Evolutionary conservation across 2,113 vertebrate species (phyloP), one percentile per base, ranked within the genome.

Genomic region (Thamnaconus septentrionalis): DNA sequence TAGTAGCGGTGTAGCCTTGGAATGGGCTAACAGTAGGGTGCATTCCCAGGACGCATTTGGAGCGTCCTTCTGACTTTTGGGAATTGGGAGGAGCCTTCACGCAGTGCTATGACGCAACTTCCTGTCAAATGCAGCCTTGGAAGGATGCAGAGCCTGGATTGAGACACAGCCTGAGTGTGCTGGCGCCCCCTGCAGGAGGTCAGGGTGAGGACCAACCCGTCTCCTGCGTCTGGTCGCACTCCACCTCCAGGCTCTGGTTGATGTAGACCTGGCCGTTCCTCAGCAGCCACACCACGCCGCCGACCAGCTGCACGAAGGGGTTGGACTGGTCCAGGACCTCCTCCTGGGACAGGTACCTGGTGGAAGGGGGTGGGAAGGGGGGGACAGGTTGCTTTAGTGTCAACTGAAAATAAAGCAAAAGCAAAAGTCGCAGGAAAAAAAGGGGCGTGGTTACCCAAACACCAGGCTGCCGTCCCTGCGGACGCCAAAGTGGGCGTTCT

Each of bases 401-500:
- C 18, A 31, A 31, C 18, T 31, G 18, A 31, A 31, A 31, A 31
- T 45, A 7, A 7, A 45, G 44, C 44, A 45, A 9, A 50, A 50
- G 10, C 3, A 50, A 50, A 50, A n/a, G 49, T 10, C 5, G 49
- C 10, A 10, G 47, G 7, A 7, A 8, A 31, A 6, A 5, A 44
- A 45, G 0, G 40, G 3, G 39, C 10, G 53, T n/a, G 64, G 95
- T 94, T 90, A 98, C 97, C 97, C 97, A 0, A 96, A 94, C 69
- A 98, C 94, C 66, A 99, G 81, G 5, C 91, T 96, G 53, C 97
- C 97, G 49, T 98, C 94, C 70, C 77, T 90, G 80, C 92, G 91
- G 85, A 99, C 96, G 49, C 97, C 97, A 78, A 98, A 99, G 89
- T 97, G 95, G 18, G 96, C 96, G 0, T 98, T 98, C 78, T 96